These are phyloP conservation scores for Catharus minimus DNA, from an alignment of 2,113 vertebrate genomes.

Conservation along the genomic window DNA sequence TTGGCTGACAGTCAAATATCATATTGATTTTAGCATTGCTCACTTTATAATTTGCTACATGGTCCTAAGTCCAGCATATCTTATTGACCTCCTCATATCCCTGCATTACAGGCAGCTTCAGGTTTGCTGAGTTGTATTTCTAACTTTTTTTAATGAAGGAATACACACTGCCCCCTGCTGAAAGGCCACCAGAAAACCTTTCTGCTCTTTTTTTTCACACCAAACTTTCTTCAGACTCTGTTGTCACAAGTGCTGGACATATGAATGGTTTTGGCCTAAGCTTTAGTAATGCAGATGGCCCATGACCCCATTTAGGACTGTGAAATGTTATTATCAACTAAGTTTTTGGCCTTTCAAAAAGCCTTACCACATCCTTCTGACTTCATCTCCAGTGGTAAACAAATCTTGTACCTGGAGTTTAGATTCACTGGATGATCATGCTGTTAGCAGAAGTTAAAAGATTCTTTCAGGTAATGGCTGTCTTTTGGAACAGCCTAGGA, in stretches of 20 bases:
- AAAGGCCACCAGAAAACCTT: background rate
- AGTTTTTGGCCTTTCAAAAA: background rate
- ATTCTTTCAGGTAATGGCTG: background rate
- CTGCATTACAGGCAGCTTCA: background rate
- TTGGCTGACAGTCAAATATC: constrained; percentile 62
- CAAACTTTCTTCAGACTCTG: background rate
- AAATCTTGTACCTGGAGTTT: background rate
- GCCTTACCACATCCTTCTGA: fast-evolving
- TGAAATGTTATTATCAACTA: background rate
- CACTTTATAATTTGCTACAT: constrained; percentile 28
- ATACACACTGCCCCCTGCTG: background rate
- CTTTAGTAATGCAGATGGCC: background rate
- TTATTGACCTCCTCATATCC: background rate
- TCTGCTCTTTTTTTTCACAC: fast-evolving
- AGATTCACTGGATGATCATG: background rate
- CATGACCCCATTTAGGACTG: background rate
- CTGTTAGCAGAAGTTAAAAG: background rate
- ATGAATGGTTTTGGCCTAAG: background rate
- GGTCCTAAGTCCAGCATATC: background rate
- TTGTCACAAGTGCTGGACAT: background rate
- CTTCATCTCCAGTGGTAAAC: background rate
- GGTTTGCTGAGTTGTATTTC: background rate
- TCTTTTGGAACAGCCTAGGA: background rate
- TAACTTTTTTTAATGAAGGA: background rate
- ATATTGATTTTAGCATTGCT: constrained; percentile 53